Evolutionary conservation across 1,140 invertebrate species (phyloP), one percentile per base, ranked within the genome.

Genomic region (Drosophila orosa): DNA sequence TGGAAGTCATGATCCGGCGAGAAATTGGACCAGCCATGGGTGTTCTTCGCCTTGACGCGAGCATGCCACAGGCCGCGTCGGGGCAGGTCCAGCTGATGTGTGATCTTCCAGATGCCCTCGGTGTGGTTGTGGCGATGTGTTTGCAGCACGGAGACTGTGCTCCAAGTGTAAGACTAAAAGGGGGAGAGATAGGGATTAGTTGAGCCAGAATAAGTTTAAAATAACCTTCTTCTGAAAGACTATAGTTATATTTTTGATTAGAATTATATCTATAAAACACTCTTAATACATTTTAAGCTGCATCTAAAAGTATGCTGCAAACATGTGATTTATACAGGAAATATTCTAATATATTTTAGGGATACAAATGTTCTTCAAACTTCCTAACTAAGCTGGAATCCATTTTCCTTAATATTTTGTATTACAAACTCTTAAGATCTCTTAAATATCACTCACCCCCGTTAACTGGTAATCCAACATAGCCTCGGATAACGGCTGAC

Each of bases 11-110:
- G 78, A 17, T 81, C 65, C 1, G 72, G 63, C 25, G 91, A 90
- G 50, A 91, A 92, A 48, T 78, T 66, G n/a, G 91, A 92, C 91
- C 91, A 92, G 8, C 91, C 91, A 12, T 79, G 47, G n/a, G 79
- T 91, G 52, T 92, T 92, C 77, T 78, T 90, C 55, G 89, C 77
- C 75, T 80, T 87, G 15, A 92, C 89, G 15, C 73, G 84, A 4
- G 77, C 90, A 58, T 92, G 80, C 91, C 91, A 92, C 45, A 69
- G 37, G n/a, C 91, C 91, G 0, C 65, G 25, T 1, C 76, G 74
- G 10, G 75, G 57, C 56, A 92, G 54, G 47, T 92, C 90, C 68
- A 92, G 86, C 55, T 92, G 75, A 48, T 92, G 91, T 25, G 80
- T 90, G 15, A 92, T 78, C 78, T 92, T 91, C 91, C 91, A 92